Conservation (phyloP, 92 coral and sea anemone species). For the Zoanthus sociatus region DNA sequence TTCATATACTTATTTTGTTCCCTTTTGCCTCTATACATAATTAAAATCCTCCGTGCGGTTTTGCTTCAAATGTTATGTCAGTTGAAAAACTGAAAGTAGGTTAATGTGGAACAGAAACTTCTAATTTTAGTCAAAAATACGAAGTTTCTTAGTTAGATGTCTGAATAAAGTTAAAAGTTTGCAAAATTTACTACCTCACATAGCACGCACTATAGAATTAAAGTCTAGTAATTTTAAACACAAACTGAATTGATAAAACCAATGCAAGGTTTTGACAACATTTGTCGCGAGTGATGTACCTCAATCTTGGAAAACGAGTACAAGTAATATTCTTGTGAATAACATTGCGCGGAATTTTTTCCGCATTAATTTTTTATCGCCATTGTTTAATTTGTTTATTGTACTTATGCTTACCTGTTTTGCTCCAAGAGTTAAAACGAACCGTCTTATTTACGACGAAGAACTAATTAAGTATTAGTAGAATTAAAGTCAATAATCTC, state of each 20-base stretch:
- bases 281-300: conserved; percentile 2
- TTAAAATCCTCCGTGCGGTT: neutral
- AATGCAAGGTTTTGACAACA: conserved; percentile 29
- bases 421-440: too few relatives aligned
- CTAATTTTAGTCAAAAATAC: neutral
- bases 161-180: neutral
- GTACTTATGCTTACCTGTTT: too few relatives aligned
- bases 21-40: neutral
- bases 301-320: conserved; percentile 30
- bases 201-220: conserved; percentile 3
- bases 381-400: too few relatives aligned
- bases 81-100: neutral
- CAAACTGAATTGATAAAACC: neutral
- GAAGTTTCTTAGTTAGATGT: neutral
- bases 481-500: too few relatives aligned
- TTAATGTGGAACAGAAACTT: neutral
- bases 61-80: conserved; percentile 6
- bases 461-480: too few relatives aligned
- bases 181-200: neutral
- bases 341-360: neutral
- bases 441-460: too few relatives aligned
- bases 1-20: neutral
- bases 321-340: conserved; percentile 40
- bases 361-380: neutral
- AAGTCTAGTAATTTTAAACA: neutral